Base-by-base conservation (phyloP, 1,140 invertebrate genomes). In the Microplitis demolitor region DNA sequence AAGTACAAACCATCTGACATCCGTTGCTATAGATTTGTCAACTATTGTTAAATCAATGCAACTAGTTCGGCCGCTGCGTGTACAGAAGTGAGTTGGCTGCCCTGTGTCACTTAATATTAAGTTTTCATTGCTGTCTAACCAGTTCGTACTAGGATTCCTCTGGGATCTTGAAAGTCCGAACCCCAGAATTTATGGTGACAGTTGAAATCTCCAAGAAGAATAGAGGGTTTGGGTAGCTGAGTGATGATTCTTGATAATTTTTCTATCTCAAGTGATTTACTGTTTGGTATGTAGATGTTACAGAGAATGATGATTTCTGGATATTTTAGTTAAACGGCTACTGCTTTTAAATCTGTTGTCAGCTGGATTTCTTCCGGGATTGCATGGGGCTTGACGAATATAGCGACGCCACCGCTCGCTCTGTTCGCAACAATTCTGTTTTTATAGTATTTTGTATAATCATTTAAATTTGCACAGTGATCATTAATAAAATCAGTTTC, bases 171-270 rank as follows among this genome's bases (percentile, higher is more conserved):
- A 68, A 74, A 71, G 3, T 74, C 37, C 37, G 76, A 78, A 8
- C 78, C 79, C 79, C 78, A 83, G 54, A 78, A 39, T 45, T 66
- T 71, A 54, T 79, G 78, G 50, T 82, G 78, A 24, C 74, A 74
- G 62, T 82, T 82, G 56, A 82, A 82, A 61, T 82, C 80, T 0
- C 78, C 76, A 14, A 78, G 31, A 16, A 81, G 54, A 24, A 82
- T 72, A 66, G 76, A 83, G 6, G 77, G 80, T 60, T 51, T 69
- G 5, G 78, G 77, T 33, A 83, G 68, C 77, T 83, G 78, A 33
- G 31, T 33, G 6, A 76, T 66, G 9, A 82, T 50, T 11, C 77
- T 64, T 69, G 78, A 71, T 50, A 83, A 66, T 60, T 76, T 66
- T 60, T 71, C 34, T n/a, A 16, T 24, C 24, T 51, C 24, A 16